Evolutionary conservation across 2,888 invertebrate genomes (phyloP).

Genomic region (Teinopalpus imperialis): DNA sequence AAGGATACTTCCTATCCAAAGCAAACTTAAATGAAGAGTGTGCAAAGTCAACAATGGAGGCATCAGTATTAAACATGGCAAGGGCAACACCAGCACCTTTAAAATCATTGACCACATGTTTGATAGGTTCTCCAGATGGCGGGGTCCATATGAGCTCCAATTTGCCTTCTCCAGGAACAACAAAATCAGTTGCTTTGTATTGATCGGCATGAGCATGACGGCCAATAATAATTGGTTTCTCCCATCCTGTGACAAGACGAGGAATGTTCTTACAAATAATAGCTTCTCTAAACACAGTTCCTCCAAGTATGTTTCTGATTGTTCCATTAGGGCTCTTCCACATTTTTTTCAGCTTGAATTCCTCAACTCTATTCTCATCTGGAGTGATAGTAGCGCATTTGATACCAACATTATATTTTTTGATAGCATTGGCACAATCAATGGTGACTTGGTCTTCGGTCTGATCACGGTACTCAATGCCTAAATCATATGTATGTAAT

Average conservation of each 20-base stretch:
- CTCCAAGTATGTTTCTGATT: constrained; percentile 93
- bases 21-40: constrained; percentile 97
- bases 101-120: constrained; percentile 91
- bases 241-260: constrained; percentile 96
- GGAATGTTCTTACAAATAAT: constrained; percentile 97
- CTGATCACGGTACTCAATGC: constrained; percentile 96
- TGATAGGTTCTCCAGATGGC: constrained; percentile 83
- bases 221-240: constrained; percentile 98
- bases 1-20: constrained; percentile 90
- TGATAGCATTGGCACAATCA: constrained; percentile 97
- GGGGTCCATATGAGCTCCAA: constrained; percentile 93
- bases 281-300: constrained; percentile 92
- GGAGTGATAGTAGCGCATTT: constrained; percentile 99
- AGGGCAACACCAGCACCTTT: constrained; percentile 95
- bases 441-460: constrained; percentile 98
- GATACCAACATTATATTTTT: constrained; percentile 98
- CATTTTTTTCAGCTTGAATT: constrained; percentile 93
- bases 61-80: constrained; percentile 98
- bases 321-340: constrained; percentile 96
- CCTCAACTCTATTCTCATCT: constrained; percentile 97
- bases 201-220: constrained; percentile 99
- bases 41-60: constrained; percentile 96
- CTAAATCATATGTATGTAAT: constrained; percentile 95
- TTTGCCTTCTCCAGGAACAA: constrained; percentile 95
- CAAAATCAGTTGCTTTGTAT: constrained; percentile 98